Base-by-base conservation (phyloP, 1,140 invertebrate genomes). In the Ceratina calcarata region DNA sequence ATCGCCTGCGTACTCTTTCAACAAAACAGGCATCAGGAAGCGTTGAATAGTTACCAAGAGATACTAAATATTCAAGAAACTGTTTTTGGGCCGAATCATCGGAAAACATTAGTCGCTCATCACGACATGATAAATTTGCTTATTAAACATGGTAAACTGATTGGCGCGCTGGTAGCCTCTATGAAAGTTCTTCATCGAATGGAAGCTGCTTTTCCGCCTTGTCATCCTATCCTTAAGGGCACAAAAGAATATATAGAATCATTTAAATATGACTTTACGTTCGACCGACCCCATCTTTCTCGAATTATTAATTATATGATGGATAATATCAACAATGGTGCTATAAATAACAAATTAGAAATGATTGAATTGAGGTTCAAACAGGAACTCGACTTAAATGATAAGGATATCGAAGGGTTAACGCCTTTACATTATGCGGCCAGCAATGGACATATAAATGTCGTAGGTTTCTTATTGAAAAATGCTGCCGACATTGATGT, bases 361-460 rank as follows among this genome's bases (percentile, higher is more conserved):
- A 8, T 2, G 10, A 20, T 67, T 16, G 0, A 60, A 53, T 10
- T 18, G n/a, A 2, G 53, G n/a, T 67, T 77, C 8, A 10, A 7
- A 2, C 0, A 0, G 6, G 37, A 6, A 45, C 0, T 7, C 37
- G 37, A 45, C 7, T 45, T 45, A 10, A 45, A 45, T 10, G 12
- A 62, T 24, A 51, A 24, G 8, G 57, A 16, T 27, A 12, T 7
- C 12, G 58, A 78, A 55, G 6, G 58, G 2, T 24, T 1, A 45
- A 45, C 60, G n/a, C 18, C 12, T 18, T 64, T 78, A 57, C 67
- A 70, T 55, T 24, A 49, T n/a, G 51, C 61, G 20, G 49, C 64
- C 32, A 13, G 22, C 8, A 57, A 24, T 18, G 67, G 45, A 1
- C 16, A 64, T 2, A 3, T 57, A 37, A 32, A 78, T 65, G 16